Percentiles rank a stretch among this genome's conserved stretches.
These are phyloP conservation scores for Pogonomyrmex californicus DNA, from an alignment of 1,140 invertebrate species.

Conservation along the genomic window DNA sequence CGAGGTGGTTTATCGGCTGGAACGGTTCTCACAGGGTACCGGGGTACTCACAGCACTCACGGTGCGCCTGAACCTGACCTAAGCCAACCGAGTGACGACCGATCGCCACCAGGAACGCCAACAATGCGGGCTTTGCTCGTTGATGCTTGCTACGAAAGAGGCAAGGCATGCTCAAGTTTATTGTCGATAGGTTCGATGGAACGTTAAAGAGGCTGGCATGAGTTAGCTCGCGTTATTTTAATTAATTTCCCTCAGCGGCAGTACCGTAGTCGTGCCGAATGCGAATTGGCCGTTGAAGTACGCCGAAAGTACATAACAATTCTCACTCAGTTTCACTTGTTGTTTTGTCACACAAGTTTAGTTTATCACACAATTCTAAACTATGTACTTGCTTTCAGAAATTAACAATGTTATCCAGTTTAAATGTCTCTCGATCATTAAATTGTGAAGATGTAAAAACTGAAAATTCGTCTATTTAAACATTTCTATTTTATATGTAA, in stretches of 20 bases:
- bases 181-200: not conserved
- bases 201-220: conserved; percentile 16
- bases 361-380: not conserved
- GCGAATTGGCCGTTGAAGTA: not conserved
- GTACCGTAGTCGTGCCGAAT: not conserved
- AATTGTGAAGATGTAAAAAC: not conserved
- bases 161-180: not conserved
- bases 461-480: not conserved
- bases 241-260: conserved; percentile 1
- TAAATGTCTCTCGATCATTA: not conserved
- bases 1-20: conserved; percentile 73
- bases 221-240: conserved; percentile 35
- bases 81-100: conserved; percentile 67
- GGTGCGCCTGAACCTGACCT: conserved; percentile 72
- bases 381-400: not conserved
- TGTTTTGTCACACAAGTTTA: not conserved
- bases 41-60: conserved; percentile 65
- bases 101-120: conserved; percentile 62
- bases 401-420: not conserved
- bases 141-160: conserved; percentile 32
- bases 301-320: not conserved
- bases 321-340: not conserved
- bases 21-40: conserved; percentile 75
- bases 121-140: conserved; percentile 33
- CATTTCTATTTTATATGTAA: not conserved